These are phyloP conservation scores for Eupristina koningsbergeri DNA, from an alignment of 1,140 invertebrate species.

Conservation along the genomic window DNA sequence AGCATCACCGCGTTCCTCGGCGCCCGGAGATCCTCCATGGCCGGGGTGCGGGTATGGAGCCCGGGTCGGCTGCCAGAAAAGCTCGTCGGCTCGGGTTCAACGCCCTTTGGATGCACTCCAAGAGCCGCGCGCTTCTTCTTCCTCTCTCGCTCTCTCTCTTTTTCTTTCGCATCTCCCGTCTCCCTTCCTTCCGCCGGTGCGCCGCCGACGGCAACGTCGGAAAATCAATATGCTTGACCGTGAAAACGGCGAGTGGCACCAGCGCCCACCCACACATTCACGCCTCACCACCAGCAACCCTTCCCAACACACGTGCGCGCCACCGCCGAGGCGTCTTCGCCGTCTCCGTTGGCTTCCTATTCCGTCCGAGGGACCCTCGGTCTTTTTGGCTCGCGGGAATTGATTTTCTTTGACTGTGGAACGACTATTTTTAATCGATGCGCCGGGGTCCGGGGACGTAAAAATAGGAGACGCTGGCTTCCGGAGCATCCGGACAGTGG, in stretches of 20 bases:
- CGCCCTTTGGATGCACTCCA: slow-evolving; percentile 72
- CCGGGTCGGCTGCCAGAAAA: slow-evolving; percentile 45
- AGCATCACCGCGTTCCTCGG: slow-evolving; percentile 61
- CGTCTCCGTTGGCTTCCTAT: not conserved
- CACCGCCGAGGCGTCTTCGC: not conserved
- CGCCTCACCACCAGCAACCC: not conserved
- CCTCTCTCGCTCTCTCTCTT: slow-evolving; percentile 58
- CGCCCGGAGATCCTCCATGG: slow-evolving; percentile 38
- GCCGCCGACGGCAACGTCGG: slow-evolving; percentile 50
- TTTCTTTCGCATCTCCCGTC: slow-evolving; percentile 52
- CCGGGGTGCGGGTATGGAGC: too few relatives aligned
- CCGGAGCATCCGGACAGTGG: too few relatives aligned
- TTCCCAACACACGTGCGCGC: slow-evolving; percentile 6
- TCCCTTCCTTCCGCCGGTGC: slow-evolving; percentile 62
- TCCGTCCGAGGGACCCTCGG: not conserved
- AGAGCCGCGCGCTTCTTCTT: slow-evolving; percentile 64
- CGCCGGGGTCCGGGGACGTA: not conserved
- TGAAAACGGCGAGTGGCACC: slow-evolving; percentile 51
- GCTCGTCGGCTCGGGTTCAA: slow-evolving; percentile 65
- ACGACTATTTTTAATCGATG: slow-evolving; percentile 17
- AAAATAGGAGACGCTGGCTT: slow-evolving; percentile 27
- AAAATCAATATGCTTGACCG: slow-evolving; percentile 74
- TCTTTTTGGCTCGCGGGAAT: slow-evolving; percentile 14
- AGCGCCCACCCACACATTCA: slow-evolving; percentile 18
- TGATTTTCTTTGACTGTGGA: slow-evolving; percentile 22